These are phyloP conservation scores for Allobates femoralis DNA, from an alignment of 2,797 vertebrate species.

Conservation along the genomic window DNA sequence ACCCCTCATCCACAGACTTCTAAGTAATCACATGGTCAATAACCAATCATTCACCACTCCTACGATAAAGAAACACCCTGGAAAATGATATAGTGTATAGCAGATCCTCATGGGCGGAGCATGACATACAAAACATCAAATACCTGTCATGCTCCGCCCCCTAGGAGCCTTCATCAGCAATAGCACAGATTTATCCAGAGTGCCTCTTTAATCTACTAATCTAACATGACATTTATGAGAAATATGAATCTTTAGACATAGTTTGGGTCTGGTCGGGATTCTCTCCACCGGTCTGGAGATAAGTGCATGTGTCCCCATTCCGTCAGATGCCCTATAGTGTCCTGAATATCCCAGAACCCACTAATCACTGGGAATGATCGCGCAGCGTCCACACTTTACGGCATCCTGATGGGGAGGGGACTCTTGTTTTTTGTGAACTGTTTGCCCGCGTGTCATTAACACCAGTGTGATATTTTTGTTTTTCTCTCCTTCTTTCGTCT, in stretches of 20 bases:
- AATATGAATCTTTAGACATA: too few species aligned
- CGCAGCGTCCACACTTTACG: neutral
- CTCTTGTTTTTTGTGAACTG: neutral
- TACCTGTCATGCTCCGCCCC: neutral
- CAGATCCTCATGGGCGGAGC: neutral
- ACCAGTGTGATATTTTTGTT: conserved; percentile 34
- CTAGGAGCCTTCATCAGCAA: neutral
- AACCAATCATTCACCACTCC: neutral
- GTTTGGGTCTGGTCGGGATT: too few species aligned
- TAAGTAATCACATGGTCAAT: neutral
- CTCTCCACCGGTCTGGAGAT: neutral
- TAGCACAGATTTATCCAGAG: too few species aligned
- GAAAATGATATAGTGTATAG: neutral
- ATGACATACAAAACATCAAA: neutral
- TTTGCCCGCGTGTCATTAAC: conserved; percentile 12
- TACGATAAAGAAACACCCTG: neutral
- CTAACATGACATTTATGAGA: neutral
- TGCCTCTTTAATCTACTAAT: too few species aligned
- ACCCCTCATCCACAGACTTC: neutral
- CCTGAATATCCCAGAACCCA: neutral
- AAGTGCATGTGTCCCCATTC: too few species aligned
- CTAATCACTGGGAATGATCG: neutral
- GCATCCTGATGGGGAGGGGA: neutral
- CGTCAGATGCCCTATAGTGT: neutral
- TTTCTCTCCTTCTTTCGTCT: conserved; percentile 54